These are phyloP conservation scores for Molorchus minor DNA, from an alignment of 2,888 invertebrate species.

Conservation along the genomic window DNA sequence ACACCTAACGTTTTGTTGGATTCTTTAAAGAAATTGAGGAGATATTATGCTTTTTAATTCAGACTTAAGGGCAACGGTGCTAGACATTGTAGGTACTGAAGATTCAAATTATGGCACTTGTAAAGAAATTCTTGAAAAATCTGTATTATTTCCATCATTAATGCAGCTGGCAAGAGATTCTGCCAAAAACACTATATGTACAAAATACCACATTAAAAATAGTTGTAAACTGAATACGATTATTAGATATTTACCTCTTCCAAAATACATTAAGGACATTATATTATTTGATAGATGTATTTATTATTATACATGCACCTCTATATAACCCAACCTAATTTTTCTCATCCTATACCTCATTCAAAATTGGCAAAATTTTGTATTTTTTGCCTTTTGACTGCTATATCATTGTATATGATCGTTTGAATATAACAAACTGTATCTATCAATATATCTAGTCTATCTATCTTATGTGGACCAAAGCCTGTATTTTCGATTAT, in stretches of 20 bases:
- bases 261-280: constrained; percentile 1
- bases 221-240: constrained; percentile 11
- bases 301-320: not conserved
- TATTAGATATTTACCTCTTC: constrained; percentile 1
- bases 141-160: constrained; percentile 1
- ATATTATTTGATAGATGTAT: not conserved
- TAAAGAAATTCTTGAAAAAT: not conserved
- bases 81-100: not conserved
- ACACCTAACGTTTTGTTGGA: not conserved
- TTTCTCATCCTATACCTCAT: too few species aligned
- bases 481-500: too few species aligned
- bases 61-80: not conserved
- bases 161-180: constrained; percentile 7
- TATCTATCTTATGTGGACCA: too few species aligned
- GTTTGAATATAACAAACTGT: too few species aligned
- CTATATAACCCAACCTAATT: not conserved
- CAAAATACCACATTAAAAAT: constrained; percentile 1
- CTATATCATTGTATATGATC: too few species aligned
- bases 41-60: not conserved
- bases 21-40: not conserved
- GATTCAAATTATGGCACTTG: not conserved
- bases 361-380: too few species aligned
- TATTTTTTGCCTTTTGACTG: too few species aligned
- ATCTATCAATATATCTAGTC: too few species aligned
- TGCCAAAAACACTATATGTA: not conserved